Conservation (phyloP, 1,140 invertebrate species). For the Pygmarrhopalites habei region DNA sequence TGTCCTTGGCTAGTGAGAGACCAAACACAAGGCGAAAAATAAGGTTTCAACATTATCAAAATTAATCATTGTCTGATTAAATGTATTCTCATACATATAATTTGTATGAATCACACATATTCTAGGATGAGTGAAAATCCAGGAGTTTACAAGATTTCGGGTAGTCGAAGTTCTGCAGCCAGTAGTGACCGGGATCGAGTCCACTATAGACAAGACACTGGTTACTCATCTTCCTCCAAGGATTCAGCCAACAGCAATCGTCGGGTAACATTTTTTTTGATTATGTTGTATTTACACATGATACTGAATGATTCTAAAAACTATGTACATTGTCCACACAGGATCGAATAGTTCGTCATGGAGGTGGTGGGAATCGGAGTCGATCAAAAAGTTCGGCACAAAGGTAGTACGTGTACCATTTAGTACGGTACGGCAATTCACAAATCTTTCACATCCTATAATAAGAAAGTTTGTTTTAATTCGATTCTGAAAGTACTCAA, state of each 20-base stretch:
- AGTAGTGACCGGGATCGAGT: conserved; percentile 30
- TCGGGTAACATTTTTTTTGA: conserved; percentile 25
- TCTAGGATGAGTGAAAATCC: conserved; percentile 39
- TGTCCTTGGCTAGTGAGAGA: conserved; percentile 25
- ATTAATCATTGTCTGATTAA: not conserved
- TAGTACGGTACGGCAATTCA: not conserved
- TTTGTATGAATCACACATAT: too few relatives aligned
- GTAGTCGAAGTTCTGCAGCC: conserved; percentile 33
- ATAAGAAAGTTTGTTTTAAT: too few relatives aligned
- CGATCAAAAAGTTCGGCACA: conserved; percentile 18
- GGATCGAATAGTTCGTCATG: conserved; percentile 4
- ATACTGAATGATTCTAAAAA: not conserved
- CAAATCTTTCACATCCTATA: too few relatives aligned
- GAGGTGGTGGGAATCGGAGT: not conserved
- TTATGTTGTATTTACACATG: too few relatives aligned
- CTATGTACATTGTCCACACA: too few relatives aligned
- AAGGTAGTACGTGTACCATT: conserved; percentile 19
- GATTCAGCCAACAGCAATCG: conserved; percentile 33
- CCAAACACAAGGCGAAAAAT: conserved; percentile 19
- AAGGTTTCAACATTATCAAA: too few relatives aligned
- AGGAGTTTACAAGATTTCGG: conserved; percentile 37
- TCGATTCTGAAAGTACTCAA: too few relatives aligned
- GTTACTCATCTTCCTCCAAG: conserved; percentile 38
- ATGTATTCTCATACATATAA: too few relatives aligned
- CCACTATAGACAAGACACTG: conserved; percentile 35